Percentiles rank a stretch among this genome's conserved stretches.
phyloP scores from a whole-genome alignment of 2,113 vertebrate genomes.

The Daboia siamensis region DNA sequence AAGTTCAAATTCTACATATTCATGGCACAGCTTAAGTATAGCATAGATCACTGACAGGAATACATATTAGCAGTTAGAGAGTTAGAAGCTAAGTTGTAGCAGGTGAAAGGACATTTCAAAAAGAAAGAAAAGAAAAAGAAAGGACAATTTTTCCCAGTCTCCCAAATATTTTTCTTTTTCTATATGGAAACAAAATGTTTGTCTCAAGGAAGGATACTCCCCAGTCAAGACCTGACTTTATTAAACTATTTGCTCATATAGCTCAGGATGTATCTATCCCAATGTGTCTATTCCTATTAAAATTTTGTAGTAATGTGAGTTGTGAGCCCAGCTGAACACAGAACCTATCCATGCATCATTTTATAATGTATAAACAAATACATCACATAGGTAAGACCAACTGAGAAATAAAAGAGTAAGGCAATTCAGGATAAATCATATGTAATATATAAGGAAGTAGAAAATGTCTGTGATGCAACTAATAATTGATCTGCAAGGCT shows the following conservation, averaged over 20 bases:
- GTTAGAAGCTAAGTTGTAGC: neutral
- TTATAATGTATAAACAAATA: neutral
- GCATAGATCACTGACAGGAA: neutral
- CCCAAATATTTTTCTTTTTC: neutral
- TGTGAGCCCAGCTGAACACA: neutral
- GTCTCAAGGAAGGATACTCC: neutral
- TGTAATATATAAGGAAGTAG: neutral
- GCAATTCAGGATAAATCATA: neutral
- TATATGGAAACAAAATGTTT: neutral
- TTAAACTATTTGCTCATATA: neutral
- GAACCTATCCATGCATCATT: neutral
- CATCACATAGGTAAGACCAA: neutral
- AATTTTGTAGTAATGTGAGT: neutral
- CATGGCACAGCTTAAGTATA: neutral
- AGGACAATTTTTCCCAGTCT: neutral
- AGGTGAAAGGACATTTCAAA: neutral
- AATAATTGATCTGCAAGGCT: slow-evolving; percentile 34
- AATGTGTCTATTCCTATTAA: neutral
- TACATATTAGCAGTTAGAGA: neutral
- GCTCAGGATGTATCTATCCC: neutral
- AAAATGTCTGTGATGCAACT: neutral
- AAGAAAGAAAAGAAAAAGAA: neutral
- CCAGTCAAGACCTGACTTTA: neutral
- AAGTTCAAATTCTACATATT: neutral
- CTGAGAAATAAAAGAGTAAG: neutral